Base-by-base conservation (phyloP, 2,888 invertebrate species). In the Ceriagrion tenellum region DNA sequence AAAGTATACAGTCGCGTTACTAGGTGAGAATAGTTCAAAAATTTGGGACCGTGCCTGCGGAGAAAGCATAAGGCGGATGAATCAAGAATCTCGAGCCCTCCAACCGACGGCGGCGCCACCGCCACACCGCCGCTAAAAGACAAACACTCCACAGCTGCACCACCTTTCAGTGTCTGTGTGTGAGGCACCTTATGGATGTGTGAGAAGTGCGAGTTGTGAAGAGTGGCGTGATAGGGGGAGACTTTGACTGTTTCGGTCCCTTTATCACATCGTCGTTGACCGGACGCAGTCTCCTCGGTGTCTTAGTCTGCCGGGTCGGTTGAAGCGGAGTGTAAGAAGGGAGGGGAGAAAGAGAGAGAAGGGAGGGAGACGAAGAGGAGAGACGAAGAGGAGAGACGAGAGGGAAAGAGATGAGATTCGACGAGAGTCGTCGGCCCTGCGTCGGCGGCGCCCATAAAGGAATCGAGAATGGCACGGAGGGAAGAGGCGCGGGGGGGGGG, bases 71-170 rank as follows among this genome's bases (percentile, higher is more conserved):
- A 26, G 69, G 69, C 1, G 26, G 69, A 69, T 69, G 69, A n/a
- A 69, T 69, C 69, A n/a, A 69, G 69, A 47, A n/a, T 69, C 8
- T 26, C 10, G 26, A 26, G 69, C 69, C 69, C 69, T 69, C 69
- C 26, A 47, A 47, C 47, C 47, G 47, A 47, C 47, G 47, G 8
- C 47, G 8, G 4, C 69, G 2, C 69, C 26, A 26, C 26, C 26
- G 69, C 23, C 26, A 23, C 26, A 26, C 26, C 26, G 69, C 23
- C 26, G 2, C 26, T 4, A 23, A 74, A 30, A 93, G 93, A 93
- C 93, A 93, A 93, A 93, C 69, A 93, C 40, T 30, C 47, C 93
- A 93, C 93, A 69, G 69, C 93, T 93, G 93, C 93, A 40, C 55
- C 59, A 47, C 47, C 47, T 59, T 3, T 8, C 81, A 18, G 35